Evolutionary conservation across 2,113 vertebrate genomes (phyloP).

Genomic region (Pristiophorus japonicus): DNA sequence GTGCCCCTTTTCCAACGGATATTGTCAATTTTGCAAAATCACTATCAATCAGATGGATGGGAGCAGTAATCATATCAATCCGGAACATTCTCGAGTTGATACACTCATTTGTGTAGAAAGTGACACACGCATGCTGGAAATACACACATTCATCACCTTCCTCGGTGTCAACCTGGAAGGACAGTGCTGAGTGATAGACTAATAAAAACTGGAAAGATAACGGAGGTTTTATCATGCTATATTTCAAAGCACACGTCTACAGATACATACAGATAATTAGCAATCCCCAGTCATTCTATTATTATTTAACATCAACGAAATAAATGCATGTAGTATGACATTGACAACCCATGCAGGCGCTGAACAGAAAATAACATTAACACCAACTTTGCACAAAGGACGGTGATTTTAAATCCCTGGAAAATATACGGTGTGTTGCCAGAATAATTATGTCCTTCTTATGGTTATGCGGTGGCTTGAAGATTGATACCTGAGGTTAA

Average conservation of each 20-base stretch:
- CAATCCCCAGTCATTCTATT: neutral
- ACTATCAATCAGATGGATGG: neutral
- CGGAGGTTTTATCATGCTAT: neutral
- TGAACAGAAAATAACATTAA: no score
- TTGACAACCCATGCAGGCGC: no score
- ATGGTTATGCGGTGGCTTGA: neutral
- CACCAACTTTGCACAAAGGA: neutral
- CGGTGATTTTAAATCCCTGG: neutral
- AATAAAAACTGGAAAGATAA: neutral
- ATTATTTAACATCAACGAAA: neutral
- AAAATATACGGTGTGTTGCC: neutral
- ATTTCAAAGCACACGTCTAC: neutral
- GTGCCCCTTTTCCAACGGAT: neutral
- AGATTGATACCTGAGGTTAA: neutral
- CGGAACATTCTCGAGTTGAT: neutral
- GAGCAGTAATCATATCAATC: neutral
- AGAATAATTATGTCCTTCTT: neutral
- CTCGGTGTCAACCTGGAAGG: neutral
- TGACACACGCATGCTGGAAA: neutral
- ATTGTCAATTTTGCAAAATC: neutral
- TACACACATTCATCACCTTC: neutral
- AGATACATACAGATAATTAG: neutral
- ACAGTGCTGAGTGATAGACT: neutral
- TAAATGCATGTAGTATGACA: neutral
- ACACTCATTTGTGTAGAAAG: neutral